Percentiles rank a stretch among this genome's conserved stretches.
These are phyloP conservation scores for Xenus cinereus DNA, from an alignment of 2,113 vertebrate genomes.

Conservation along the genomic window DNA sequence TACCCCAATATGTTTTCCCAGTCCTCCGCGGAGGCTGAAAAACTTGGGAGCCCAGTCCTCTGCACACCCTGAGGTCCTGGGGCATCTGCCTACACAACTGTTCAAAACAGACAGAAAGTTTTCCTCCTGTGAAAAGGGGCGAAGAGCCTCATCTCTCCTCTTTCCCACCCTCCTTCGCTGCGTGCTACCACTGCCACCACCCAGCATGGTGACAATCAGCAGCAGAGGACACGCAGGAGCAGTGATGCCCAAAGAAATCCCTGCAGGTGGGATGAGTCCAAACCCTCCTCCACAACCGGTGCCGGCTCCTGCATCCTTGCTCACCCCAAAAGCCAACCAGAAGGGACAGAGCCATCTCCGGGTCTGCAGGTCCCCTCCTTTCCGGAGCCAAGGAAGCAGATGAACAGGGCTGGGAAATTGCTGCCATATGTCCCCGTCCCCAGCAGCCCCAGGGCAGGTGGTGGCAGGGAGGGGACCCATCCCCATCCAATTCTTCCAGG, in stretches of 20 bases:
- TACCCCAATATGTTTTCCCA: neutral
- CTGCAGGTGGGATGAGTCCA: neutral
- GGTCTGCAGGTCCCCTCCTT: neutral
- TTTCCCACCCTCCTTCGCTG: neutral
- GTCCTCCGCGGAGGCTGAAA: neutral
- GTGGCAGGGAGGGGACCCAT: neutral
- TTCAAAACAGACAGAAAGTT: neutral
- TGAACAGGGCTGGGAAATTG: neutral
- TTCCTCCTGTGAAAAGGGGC: neutral
- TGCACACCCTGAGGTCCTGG: neutral
- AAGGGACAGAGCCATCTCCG: rapidly evolving
- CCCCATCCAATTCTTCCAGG: neutral
- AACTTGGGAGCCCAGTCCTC: neutral
- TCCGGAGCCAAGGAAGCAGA: neutral
- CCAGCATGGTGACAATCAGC: rapidly evolving
- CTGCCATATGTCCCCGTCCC: neutral
- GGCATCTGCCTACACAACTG: neutral
- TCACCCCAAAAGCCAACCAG: rapidly evolving
- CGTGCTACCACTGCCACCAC: rapidly evolving
- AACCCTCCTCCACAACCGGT: neutral
- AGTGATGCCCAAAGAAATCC: neutral
- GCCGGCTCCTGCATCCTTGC: neutral
- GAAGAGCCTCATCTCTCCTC: neutral
- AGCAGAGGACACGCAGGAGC: too few species aligned
- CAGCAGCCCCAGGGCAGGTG: neutral